Evolutionary conservation across 2,888 invertebrate species (phyloP).

Genomic region (Melieria crassipennis): DNA sequence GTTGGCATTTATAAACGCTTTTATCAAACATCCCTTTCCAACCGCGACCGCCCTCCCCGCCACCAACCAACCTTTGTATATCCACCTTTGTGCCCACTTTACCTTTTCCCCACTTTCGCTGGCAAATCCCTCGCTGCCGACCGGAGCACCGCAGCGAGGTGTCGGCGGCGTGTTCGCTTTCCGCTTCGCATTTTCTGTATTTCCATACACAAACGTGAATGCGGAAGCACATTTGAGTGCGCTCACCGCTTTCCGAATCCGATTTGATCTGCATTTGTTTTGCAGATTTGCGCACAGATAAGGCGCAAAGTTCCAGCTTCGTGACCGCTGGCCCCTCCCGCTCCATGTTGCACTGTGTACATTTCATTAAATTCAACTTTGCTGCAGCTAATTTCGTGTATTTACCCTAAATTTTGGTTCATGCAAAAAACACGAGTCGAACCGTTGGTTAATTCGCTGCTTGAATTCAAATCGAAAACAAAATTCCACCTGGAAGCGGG

Average conservation of each 20-base stretch:
- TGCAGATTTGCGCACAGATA: conserved; percentile 2
- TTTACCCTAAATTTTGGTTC: background rate
- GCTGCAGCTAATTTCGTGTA: background rate
- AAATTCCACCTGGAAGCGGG: too few species aligned
- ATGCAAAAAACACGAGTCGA: background rate
- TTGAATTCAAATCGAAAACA: conserved; percentile 23
- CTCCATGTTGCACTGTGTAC: background rate
- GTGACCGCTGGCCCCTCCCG: too few species aligned
- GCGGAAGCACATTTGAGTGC: background rate
- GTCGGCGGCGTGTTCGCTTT: too few species aligned
- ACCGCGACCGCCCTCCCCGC: too few species aligned
- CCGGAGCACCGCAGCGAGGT: too few species aligned
- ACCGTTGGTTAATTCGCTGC: conserved; percentile 15
- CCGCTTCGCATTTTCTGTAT: background rate
- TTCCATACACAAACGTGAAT: background rate
- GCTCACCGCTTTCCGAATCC: background rate
- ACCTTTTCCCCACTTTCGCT: background rate
- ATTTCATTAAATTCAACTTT: background rate
- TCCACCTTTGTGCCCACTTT: background rate
- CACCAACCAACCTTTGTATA: too few species aligned
- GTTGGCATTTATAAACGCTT: too few species aligned
- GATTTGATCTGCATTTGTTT: conserved; percentile 21
- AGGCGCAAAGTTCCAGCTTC: too few species aligned
- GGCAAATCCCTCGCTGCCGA: background rate
- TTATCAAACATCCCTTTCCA: too few species aligned